Evolutionary conservation across 2,113 vertebrate genomes (phyloP).

Genomic region (Caranx melampygus): DNA sequence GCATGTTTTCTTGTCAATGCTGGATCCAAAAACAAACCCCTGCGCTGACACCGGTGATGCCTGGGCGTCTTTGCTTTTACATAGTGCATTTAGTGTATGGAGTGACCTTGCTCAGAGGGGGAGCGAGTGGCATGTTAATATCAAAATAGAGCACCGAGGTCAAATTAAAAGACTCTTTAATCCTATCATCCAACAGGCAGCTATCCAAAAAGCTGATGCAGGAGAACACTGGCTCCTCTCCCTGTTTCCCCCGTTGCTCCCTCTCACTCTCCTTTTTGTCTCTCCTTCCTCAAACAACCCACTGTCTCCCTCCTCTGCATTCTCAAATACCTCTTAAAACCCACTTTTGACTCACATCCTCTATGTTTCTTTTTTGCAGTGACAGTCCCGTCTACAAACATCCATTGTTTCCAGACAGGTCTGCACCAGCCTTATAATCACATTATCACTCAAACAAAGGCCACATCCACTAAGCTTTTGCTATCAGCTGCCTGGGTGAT

Average conservation of each 20-base stretch:
- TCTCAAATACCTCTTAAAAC: slow-evolving; percentile 47
- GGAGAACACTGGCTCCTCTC: slow-evolving; percentile 31
- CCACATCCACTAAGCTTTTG: slow-evolving; percentile 31
- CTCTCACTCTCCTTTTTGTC: slow-evolving; percentile 10
- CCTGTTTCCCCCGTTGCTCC: slow-evolving; percentile 13
- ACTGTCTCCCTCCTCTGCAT: slow-evolving; percentile 46
- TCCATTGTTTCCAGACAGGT: slow-evolving; percentile 50
- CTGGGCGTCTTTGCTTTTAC: slow-evolving; percentile 35
- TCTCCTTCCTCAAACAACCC: slow-evolving; percentile 41
- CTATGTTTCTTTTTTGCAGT: slow-evolving; percentile 1
- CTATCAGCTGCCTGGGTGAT: slow-evolving; percentile 55
- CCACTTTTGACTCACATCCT: slow-evolving; percentile 47
- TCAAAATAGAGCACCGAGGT: slow-evolving; percentile 60
- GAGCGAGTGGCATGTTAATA: slow-evolving; percentile 54
- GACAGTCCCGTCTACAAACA: slow-evolving; percentile 60
- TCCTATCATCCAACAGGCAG: slow-evolving; percentile 75
- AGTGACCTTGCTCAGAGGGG: slow-evolving; percentile 60
- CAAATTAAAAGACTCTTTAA: slow-evolving; percentile 74
- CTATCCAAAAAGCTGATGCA: slow-evolving; percentile 71
- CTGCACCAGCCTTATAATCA: slow-evolving; percentile 50
- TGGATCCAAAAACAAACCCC: not conserved
- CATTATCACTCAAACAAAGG: slow-evolving; percentile 62
- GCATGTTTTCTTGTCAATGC: not conserved
- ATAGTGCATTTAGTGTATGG: slow-evolving; percentile 31
- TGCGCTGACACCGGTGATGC: slow-evolving; percentile 12